Evolutionary conservation across 2,888 invertebrate genomes (phyloP).

Genomic region (Dasysyrphus albostriatus): DNA sequence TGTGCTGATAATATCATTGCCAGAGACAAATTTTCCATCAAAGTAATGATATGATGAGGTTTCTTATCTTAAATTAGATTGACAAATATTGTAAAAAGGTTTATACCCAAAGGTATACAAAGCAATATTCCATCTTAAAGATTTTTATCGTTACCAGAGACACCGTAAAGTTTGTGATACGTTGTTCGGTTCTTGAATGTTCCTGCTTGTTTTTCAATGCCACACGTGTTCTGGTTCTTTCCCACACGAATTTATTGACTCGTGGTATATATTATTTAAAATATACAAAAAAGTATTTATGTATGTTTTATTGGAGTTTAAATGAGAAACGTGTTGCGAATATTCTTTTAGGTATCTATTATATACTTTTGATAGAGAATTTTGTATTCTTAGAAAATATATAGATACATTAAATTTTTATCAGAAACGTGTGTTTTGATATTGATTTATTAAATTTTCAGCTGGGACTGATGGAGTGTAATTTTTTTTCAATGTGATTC

Average conservation of each 20-base stretch:
- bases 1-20: not conserved
- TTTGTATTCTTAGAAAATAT: not conserved
- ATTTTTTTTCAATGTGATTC: not conserved
- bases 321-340: constrained; percentile 25
- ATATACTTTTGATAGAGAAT: not conserved
- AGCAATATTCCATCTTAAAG: constrained; percentile 4
- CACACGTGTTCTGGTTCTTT: not conserved
- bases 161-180: not conserved
- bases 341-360: not conserved
- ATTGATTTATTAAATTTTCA: constrained; percentile 5
- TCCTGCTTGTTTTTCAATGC: not conserved
- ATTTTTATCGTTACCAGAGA: constrained; percentile 4
- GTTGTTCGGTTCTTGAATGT: not conserved
- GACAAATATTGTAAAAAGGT: not conserved
- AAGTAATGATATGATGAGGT: not conserved
- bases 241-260: not conserved
- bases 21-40: constrained; percentile 1
- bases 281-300: not conserved
- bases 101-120: not conserved
- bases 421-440: not conserved
- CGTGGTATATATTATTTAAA: not conserved
- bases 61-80: constrained; percentile 18
- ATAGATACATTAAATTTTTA: not conserved
- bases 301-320: not conserved
- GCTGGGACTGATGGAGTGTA: not conserved